phyloP scores from a whole-genome alignment of 1,140 invertebrate species.

The Diploscapter pachys region DNA sequence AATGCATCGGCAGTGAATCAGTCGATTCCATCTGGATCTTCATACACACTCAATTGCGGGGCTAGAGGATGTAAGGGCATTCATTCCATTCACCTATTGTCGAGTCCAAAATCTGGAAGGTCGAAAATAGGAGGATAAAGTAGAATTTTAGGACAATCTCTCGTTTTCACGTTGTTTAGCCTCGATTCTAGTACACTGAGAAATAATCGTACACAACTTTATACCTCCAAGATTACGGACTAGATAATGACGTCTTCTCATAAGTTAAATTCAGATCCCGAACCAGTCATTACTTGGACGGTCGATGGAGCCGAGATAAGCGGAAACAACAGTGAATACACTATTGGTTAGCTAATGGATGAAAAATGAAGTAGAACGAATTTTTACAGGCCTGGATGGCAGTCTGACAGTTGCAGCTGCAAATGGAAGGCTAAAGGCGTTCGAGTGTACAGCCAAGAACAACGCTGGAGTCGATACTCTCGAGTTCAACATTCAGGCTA shows the following conservation, averaged over 20 bases:
- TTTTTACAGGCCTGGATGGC: slow-evolving; percentile 30
- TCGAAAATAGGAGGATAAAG: no score
- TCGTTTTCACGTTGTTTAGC: no score
- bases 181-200: no score
- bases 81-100: no score
- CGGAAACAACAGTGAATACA: slow-evolving; percentile 5
- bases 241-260: no score
- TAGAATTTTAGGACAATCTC: no score
- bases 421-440: slow-evolving; percentile 32
- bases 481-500: slow-evolving; percentile 34
- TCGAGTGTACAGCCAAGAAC: slow-evolving; percentile 47
- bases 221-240: no score
- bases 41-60: slow-evolving; percentile 44
- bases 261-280: slow-evolving; percentile 32
- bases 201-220: no score
- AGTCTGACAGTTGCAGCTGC: slow-evolving; percentile 36
- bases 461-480: slow-evolving; percentile 44
- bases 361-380: background rate
- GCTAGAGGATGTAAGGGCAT: slow-evolving; percentile 31
- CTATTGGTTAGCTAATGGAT: slow-evolving; percentile 1
- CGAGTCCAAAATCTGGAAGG: no score
- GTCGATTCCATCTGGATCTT: slow-evolving; percentile 44
- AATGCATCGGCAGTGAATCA: slow-evolving; percentile 30
- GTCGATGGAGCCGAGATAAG: slow-evolving; percentile 45
- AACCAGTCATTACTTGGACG: slow-evolving; percentile 48